Evolutionary conservation across 2,113 vertebrate genomes (phyloP).

Genomic region (Apistogramma diplotaenia): DNA sequence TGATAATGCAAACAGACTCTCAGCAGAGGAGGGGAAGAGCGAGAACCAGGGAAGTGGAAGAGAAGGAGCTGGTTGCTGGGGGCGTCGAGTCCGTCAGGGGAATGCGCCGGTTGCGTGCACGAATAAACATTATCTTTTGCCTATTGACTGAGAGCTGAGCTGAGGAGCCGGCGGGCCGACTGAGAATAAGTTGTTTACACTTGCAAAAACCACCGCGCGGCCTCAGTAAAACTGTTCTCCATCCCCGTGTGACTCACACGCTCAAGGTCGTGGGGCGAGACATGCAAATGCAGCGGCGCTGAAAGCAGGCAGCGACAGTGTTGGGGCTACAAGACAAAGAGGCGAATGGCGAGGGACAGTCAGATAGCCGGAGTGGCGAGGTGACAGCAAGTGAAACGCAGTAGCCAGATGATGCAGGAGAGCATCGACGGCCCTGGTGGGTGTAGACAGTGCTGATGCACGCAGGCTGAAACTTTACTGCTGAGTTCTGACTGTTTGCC

Average conservation of each 20-base stretch:
- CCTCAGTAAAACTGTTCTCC: constrained; percentile 41
- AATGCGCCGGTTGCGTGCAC: constrained; percentile 38
- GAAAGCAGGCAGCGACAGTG: constrained; percentile 27
- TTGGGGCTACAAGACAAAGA: constrained; percentile 6
- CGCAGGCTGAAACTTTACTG: neutral
- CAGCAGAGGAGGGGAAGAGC: neutral
- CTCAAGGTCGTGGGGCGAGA: constrained; percentile 47
- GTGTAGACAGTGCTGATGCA: neutral
- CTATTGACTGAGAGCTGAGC: constrained; percentile 62
- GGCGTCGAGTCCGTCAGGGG: constrained; percentile 33
- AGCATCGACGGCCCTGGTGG: neutral
- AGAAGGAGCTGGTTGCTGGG: constrained; percentile 42
- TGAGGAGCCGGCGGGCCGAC: constrained; percentile 38
- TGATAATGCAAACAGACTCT: constrained; percentile 39
- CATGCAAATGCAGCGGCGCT: constrained; percentile 25
- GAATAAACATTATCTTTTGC: constrained; percentile 63
- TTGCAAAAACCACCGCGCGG: constrained; percentile 39
- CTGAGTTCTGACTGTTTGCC: neutral
- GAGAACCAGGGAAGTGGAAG: constrained; percentile 19
- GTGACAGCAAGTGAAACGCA: neutral
- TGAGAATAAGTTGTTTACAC: constrained; percentile 70
- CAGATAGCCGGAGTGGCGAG: neutral
- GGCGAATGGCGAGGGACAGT: neutral
- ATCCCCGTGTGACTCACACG: constrained; percentile 14
- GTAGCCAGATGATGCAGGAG: neutral